A percentile compares a stretch with the other conserved stretches of the same genome.
phyloP scores from a whole-genome alignment of 2,888 invertebrate species.

The Drosophila mulleri region DNA sequence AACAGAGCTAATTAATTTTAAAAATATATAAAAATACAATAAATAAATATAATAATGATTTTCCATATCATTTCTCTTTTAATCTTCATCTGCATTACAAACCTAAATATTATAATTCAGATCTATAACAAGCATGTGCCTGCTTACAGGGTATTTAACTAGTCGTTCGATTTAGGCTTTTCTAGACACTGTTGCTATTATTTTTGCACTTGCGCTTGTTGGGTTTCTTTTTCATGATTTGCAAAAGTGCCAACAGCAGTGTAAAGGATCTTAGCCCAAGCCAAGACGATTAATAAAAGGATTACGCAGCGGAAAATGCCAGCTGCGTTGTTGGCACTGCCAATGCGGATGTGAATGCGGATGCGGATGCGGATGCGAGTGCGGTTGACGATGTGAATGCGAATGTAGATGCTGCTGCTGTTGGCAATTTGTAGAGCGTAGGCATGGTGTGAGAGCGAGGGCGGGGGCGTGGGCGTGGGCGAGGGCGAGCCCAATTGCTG shows the following conservation, averaged over 20 bases:
- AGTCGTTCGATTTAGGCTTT: constrained; percentile 7
- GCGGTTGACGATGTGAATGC: constrained; percentile 46
- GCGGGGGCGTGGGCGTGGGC: not conserved
- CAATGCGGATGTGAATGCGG: constrained; percentile 50
- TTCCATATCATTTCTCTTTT: no score
- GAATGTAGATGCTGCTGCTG: constrained; percentile 35
- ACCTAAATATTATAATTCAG: no score
- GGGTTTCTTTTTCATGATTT: constrained; percentile 69
- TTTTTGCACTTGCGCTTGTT: constrained; percentile 38
- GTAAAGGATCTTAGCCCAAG: constrained; percentile 78
- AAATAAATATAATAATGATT: no score
- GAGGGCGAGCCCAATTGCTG: constrained; percentile 55
- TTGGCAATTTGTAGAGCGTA: constrained; percentile 10
- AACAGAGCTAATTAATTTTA: no score
- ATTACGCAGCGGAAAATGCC: constrained; percentile 82
- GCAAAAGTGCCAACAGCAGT: constrained; percentile 77
- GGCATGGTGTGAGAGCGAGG: not conserved
- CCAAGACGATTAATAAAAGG: constrained; percentile 82
- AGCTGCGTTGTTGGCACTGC: constrained; percentile 74
- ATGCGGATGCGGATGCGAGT: constrained; percentile 49
- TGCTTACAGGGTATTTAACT: constrained; percentile 7
- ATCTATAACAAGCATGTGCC: no score
- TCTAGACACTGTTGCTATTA: constrained; percentile 6
- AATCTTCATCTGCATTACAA: no score
- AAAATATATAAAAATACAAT: no score